Evolutionary conservation across 2,113 vertebrate genomes (phyloP).

Genomic region (Marmota monax): DNA sequence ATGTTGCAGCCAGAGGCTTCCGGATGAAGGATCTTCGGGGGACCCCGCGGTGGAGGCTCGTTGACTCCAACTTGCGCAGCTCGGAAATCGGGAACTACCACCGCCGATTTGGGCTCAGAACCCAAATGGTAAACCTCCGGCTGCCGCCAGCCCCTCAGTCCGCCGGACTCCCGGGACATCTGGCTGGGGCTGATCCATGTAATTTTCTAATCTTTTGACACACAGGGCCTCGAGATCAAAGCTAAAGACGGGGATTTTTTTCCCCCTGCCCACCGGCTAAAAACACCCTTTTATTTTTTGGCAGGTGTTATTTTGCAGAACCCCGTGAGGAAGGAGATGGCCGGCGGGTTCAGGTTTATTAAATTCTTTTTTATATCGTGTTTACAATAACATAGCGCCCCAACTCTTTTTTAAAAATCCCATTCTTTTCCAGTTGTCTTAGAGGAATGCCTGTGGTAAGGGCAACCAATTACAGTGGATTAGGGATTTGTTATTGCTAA

Average conservation of each 20-base stretch:
- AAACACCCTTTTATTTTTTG: background rate
- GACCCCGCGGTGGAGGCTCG: fast-evolving
- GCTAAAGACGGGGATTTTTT: background rate
- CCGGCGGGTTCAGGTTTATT: background rate
- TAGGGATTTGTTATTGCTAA: background rate
- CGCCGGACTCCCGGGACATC: no score
- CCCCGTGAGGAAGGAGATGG: background rate
- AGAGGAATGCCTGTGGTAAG: background rate
- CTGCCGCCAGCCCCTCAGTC: background rate
- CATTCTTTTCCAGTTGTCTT: background rate
- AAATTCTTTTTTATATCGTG: background rate
- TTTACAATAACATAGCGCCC: background rate
- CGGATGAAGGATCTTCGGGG: background rate
- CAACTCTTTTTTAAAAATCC: background rate
- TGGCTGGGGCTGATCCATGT: no score
- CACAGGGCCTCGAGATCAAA: background rate
- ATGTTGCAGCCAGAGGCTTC: background rate
- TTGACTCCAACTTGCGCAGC: no score
- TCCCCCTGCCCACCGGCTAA: background rate
- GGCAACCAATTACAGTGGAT: background rate
- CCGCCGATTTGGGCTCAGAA: background rate
- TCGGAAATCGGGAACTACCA: no score
- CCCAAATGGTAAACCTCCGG: background rate
- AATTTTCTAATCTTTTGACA: background rate
- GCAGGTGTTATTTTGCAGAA: background rate